These are phyloP conservation scores for rat (Rattus norvegicus) DNA, from an alignment of 2,113 vertebrate species.

Conservation along the genomic window DNA sequence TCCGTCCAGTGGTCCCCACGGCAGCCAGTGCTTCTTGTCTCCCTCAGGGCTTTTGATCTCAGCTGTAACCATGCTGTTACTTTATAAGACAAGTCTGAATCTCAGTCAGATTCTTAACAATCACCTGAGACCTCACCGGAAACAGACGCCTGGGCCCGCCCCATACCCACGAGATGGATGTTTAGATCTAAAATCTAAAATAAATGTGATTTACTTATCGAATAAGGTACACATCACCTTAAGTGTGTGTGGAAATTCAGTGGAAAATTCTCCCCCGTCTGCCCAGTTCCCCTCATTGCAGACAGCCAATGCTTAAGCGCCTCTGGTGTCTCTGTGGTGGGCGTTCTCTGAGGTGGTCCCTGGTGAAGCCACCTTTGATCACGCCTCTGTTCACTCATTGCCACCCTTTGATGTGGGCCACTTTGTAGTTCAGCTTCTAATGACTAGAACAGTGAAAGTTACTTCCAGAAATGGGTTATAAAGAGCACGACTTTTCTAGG, in stretches of 20 bases:
- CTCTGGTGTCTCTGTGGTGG: not conserved
- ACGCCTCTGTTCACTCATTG: too few species aligned
- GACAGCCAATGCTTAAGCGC: not conserved
- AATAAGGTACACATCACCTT: not conserved
- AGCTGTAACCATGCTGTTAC: not conserved
- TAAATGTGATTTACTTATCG: slow-evolving; percentile 1
- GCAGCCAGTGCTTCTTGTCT: not conserved
- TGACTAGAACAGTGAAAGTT: not conserved
- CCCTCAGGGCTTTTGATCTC: not conserved
- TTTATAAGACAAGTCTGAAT: not conserved
- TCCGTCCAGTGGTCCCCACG: not conserved
- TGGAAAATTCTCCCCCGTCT: not conserved
- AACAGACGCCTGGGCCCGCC: not conserved
- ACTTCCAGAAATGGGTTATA: not conserved
- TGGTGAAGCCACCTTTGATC: too few species aligned
- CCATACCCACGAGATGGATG: not conserved
- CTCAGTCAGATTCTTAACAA: not conserved
- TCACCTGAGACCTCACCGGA: not conserved
- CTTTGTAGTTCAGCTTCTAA: not conserved
- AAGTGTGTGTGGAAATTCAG: slow-evolving; percentile 38
- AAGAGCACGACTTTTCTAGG: not conserved
- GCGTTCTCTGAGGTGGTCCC: not conserved
- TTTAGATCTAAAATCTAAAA: slow-evolving; percentile 9
- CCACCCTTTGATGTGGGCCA: not conserved
- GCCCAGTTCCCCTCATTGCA: not conserved